Evolutionary conservation across 2,113 vertebrate genomes (phyloP).

Genomic region (Elanus axillaris): DNA sequence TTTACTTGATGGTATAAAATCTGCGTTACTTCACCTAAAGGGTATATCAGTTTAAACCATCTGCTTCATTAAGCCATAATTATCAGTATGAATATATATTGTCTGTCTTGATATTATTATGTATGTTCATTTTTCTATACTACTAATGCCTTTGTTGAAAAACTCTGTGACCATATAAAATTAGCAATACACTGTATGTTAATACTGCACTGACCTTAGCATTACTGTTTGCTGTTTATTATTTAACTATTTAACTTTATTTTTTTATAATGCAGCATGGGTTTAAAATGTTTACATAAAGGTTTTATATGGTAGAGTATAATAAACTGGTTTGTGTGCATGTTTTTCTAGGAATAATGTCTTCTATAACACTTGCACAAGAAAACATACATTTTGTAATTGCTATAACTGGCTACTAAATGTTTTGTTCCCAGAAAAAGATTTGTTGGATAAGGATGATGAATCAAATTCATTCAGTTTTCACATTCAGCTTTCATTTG

Average conservation of each 20-base stretch:
- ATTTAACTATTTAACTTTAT: neutral
- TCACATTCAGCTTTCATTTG: neutral
- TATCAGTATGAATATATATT: neutral
- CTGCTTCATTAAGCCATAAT: neutral
- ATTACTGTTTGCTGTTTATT: neutral
- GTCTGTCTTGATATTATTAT: neutral
- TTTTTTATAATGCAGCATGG: neutral
- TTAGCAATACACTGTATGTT: neutral
- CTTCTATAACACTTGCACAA: neutral
- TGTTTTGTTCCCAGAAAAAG: neutral
- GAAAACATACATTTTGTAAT: neutral
- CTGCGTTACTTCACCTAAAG: neutral
- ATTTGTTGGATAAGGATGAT: neutral
- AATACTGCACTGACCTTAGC: neutral
- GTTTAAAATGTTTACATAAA: neutral
- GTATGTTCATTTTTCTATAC: neutral
- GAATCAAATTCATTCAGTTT: neutral
- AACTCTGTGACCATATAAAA: neutral
- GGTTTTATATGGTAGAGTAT: neutral
- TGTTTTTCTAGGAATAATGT: neutral
- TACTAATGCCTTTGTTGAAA: neutral
- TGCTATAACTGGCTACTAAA: neutral
- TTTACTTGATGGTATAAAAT: neutral
- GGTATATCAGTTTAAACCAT: neutral
- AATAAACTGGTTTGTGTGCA: neutral